A percentile compares a stretch with the other conserved stretches of the same genome.
phyloP scores from a whole-genome alignment of 2,888 invertebrate species.

The Sinelater perroti region DNA sequence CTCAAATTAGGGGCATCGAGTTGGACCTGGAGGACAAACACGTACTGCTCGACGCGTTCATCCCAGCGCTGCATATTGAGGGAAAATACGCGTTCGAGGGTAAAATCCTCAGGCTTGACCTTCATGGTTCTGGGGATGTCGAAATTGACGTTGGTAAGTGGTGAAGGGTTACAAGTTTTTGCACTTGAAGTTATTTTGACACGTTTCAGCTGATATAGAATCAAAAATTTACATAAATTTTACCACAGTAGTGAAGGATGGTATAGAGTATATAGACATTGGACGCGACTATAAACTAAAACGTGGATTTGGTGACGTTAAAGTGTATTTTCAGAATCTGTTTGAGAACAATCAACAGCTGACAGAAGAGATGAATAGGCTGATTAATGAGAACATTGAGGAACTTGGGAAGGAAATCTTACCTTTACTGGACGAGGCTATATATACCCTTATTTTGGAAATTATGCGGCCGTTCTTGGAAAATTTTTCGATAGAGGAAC shows the following conservation, averaged over 20 bases:
- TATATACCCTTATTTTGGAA: neutral
- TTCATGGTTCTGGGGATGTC: neutral
- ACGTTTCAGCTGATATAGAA: slow-evolving; percentile 1
- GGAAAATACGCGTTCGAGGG: slow-evolving; percentile 12
- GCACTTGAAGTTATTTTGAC: neutral
- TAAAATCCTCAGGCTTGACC: slow-evolving; percentile 19
- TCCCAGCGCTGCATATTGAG: slow-evolving; percentile 3
- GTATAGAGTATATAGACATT: slow-evolving; percentile 1
- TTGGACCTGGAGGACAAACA: slow-evolving; percentile 5
- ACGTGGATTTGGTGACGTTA: neutral
- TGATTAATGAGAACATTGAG: slow-evolving; percentile 9
- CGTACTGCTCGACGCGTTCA: neutral
- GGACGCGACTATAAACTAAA: neutral
- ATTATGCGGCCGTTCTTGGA: slow-evolving; percentile 6
- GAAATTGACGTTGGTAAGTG: slow-evolving; percentile 1
- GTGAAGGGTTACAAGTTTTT: neutral
- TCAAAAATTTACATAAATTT: neutral
- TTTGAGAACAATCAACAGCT: slow-evolving; percentile 16
- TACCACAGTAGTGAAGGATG: neutral
- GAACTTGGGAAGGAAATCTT: slow-evolving; percentile 10
- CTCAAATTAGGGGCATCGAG: neutral
- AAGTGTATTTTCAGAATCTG: slow-evolving; percentile 3
- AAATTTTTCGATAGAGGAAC: slow-evolving; percentile 15
- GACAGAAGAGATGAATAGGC: slow-evolving; percentile 9
- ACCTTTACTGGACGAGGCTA: slow-evolving; percentile 4